Base-by-base conservation (phyloP, 92 coral and sea anemone genomes). In the Metridium senile region DNA sequence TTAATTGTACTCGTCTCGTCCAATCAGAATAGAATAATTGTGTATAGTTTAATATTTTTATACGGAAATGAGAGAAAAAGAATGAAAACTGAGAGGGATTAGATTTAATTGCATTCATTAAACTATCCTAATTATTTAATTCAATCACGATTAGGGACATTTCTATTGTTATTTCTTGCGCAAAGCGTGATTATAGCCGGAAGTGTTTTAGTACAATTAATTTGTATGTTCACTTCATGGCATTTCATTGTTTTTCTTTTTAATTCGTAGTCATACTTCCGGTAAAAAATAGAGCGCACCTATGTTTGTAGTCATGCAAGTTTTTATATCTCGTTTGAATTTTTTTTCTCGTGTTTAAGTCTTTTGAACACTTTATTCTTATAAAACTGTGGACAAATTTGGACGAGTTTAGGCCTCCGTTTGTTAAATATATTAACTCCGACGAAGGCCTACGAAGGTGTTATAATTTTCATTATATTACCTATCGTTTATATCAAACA, bases 91-190 rank as follows among this genome's bases (percentile, higher is more conserved):
- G n/a, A n/a, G 6, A 39, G 49, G 72, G 72, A 68, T 68, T 68
- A 68, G 26, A 8, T 22, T 57, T 57, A 57, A 4, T 19, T 39
- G 25, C 72, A 34, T 68, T 33, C 72, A 33, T 6, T 13, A 39
- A 39, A 39, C 49, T 71, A 71, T 73, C 57, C 56, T 13, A 73
- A 31, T 34, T 57, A 33, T 33, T 73, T 39, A 47, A 62, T 58
- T 13, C 67, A 49, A 35, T 28, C 68, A 57, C 35, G 46, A 27
- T 31, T 26, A 1, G 28, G 13, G 30, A 11, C 16, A 43, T 9
- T 25, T 58, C 54, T 58, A n/a, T 73, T 73, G 78, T 73, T 73
- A n/a, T 21, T 17, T 57, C 33, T 33, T 33, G 13, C 6, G 13
- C 8, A 33, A 58, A 26, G 33, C 78, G 39, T 28, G 54, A 33